A percentile compares a stretch with the other conserved stretches of the same genome.
Conservation (phyloP, 1,140 invertebrate species). For the Probaryconus sp. region DNA sequence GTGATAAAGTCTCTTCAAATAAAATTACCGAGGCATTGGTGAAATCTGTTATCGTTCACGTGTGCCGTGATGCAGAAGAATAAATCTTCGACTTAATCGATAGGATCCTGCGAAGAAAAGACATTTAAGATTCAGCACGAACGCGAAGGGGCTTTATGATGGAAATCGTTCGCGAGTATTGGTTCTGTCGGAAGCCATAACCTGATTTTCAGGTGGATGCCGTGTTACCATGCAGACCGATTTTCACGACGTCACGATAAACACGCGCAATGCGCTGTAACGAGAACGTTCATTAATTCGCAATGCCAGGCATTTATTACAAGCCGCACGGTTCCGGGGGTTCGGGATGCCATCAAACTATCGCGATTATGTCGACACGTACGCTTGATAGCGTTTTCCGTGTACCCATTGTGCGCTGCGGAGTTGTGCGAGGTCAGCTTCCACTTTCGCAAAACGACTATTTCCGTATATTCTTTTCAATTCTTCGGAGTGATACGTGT, state of each 20-base stretch:
- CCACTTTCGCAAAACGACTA: conserved; percentile 44
- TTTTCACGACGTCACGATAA: conserved; percentile 37
- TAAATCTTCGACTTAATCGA: conserved; percentile 57
- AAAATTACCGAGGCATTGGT: conserved; percentile 37
- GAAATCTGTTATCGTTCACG: conserved; percentile 51
- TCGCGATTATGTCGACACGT: conserved; percentile 53
- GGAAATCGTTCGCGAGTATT: conserved; percentile 32
- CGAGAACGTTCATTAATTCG: conserved; percentile 57
- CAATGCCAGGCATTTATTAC: conserved; percentile 55
- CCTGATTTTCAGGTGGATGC: conserved; percentile 20
- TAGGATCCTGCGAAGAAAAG: conserved; percentile 38
- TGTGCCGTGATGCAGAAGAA: conserved; percentile 46
- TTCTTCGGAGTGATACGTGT: conserved; percentile 31
- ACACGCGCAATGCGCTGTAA: conserved; percentile 27
- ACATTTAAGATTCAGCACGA: conserved; percentile 49
- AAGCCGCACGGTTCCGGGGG: conserved; percentile 2
- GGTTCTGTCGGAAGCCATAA: conserved; percentile 24
- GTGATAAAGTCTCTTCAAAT: conserved; percentile 41
- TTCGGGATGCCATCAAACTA: conserved; percentile 35
- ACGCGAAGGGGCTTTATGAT: conserved; percentile 44
- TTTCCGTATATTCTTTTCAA: conserved; percentile 51
- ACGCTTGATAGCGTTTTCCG: conserved; percentile 46
- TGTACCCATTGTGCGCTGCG: conserved; percentile 29
- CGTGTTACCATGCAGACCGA: neutral
- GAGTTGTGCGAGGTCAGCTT: conserved; percentile 36